These are phyloP conservation scores for Sebastes kiyomatsui DNA, from an alignment of 2,797 vertebrate species.

Conservation along the genomic window DNA sequence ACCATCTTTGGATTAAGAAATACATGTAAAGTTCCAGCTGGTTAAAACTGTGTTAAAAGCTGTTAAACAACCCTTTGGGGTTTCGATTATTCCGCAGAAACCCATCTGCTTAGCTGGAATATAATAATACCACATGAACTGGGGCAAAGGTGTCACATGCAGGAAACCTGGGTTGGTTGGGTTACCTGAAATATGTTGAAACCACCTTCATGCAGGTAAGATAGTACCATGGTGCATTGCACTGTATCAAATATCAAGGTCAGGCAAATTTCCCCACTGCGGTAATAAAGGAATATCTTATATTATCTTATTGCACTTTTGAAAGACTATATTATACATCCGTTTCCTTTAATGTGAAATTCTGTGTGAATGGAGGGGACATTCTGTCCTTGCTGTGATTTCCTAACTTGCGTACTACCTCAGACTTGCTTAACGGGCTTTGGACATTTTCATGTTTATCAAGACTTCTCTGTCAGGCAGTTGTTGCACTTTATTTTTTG, in stretches of 20 bases:
- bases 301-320: too few species aligned
- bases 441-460: not conserved
- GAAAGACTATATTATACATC: not conserved
- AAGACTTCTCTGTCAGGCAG: not conserved
- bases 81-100: not conserved
- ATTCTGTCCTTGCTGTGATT: rapidly evolving
- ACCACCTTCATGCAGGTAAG: not conserved
- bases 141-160: too few species aligned
- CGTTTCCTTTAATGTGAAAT: not conserved
- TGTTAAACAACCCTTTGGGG: not conserved
- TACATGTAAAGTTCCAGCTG: not conserved
- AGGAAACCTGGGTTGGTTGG: not conserved
- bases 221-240: not conserved
- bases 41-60: not conserved
- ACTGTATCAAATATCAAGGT: too few species aligned
- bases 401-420: constrained; percentile 17
- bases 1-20: not conserved
- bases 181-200: not conserved
- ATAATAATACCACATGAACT: not conserved
- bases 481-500: not conserved
- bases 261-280: too few species aligned
- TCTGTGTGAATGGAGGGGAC: rapidly evolving
- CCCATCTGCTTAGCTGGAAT: not conserved
- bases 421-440: not conserved
- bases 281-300: too few species aligned